Evolutionary conservation across 2,113 vertebrate genomes (phyloP).

Genomic region (Calypte anna): DNA sequence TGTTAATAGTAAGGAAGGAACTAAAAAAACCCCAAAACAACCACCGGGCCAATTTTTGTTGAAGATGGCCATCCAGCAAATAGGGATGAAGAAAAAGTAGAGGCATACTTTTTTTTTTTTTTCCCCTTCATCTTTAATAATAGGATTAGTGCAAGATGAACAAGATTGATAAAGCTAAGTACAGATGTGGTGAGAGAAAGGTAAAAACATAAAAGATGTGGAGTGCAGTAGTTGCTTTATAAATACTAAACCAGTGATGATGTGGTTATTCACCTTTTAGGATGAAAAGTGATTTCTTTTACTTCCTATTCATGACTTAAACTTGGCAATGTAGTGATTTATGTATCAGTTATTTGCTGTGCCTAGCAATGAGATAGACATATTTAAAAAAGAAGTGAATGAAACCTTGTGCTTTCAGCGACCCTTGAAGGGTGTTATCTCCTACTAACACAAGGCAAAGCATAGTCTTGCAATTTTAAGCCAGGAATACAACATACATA

Average conservation of each 20-base stretch:
- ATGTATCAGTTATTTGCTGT: not conserved
- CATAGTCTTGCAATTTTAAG: not conserved
- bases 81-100: not conserved
- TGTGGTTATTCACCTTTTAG: not conserved
- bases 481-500: not conserved
- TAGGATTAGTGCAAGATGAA: not conserved
- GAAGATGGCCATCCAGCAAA: not conserved
- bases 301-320: not conserved
- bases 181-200: not conserved
- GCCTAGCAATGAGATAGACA: not conserved
- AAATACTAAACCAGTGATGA: not conserved
- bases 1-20: not conserved
- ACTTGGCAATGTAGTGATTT: not conserved
- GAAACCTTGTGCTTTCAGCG: not conserved
- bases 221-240: not conserved
- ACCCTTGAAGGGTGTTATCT: not conserved
- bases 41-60: not conserved
- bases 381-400: not conserved
- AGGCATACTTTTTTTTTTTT: accelerated
- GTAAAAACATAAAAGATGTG: not conserved
- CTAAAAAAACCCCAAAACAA: not conserved
- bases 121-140: not conserved
- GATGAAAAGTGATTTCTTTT: not conserved
- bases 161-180: not conserved
- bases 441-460: not conserved